These are phyloP conservation scores for Piaya cayana DNA, from an alignment of 2,113 vertebrate species.

Conservation along the genomic window DNA sequence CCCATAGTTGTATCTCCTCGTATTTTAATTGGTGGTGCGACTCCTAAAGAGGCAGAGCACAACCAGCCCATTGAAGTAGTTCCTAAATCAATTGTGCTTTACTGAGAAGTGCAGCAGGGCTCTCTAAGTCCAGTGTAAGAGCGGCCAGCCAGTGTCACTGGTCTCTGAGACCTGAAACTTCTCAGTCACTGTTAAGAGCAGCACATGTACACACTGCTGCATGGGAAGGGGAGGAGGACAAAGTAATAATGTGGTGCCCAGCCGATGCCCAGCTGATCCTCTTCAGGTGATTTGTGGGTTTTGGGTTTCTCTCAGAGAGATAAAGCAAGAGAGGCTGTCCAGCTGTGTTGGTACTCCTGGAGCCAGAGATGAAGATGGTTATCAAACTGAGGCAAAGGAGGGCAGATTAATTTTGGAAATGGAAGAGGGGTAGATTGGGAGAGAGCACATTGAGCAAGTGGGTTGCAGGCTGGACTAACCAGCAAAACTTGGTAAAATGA, in stretches of 20 bases:
- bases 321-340: neutral
- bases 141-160: neutral
- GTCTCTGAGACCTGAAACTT: neutral
- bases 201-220: neutral
- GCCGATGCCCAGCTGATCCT: neutral
- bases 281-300: neutral
- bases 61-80: neutral
- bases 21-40: neutral
- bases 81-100: neutral
- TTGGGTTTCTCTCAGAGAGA: neutral
- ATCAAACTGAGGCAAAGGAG: neutral
- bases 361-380: neutral
- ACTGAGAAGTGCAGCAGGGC: neutral
- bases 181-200: neutral
- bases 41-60: neutral
- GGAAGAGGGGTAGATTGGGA: neutral
- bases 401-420: neutral
- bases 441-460: neutral
- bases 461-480: neutral
- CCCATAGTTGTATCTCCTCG: neutral
- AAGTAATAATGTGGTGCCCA: neutral
- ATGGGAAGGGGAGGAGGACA: neutral
- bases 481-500: neutral
- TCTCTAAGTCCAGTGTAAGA: neutral
- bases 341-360: neutral